Evolutionary conservation across 2,888 invertebrate genomes (phyloP).

Genomic region (Platypus cylindrus): DNA sequence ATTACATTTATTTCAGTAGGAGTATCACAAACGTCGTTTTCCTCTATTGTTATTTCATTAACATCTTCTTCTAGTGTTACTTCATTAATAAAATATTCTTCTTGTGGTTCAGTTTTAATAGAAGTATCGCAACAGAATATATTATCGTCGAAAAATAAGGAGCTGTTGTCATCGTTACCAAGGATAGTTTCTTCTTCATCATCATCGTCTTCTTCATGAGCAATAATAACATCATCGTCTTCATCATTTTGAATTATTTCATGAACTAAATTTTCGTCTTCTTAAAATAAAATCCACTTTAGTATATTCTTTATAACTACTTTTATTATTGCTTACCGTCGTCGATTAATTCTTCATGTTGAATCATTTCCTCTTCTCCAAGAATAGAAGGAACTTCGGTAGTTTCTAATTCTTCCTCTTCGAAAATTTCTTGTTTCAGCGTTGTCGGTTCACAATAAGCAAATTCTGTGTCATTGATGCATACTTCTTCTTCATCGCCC

Average conservation of each 20-base stretch:
- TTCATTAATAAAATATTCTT: slow-evolving; percentile 31
- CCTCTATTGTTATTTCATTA: slow-evolving; percentile 28
- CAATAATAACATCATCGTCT: slow-evolving; percentile 11
- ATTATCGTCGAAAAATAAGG: slow-evolving; percentile 28
- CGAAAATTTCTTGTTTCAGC: slow-evolving; percentile 12
- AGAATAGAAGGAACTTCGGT: slow-evolving; percentile 10
- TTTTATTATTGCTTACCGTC: slow-evolving; percentile 7
- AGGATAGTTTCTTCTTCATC: slow-evolving; percentile 20
- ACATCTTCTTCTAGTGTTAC: slow-evolving; percentile 32
- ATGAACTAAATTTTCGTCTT: background rate
- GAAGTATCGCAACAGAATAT: slow-evolving; percentile 27
- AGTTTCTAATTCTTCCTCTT: slow-evolving; percentile 8
- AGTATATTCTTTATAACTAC: background rate
- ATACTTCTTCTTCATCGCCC: slow-evolving; percentile 17
- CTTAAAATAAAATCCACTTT: background rate
- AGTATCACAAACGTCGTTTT: too few relatives aligned
- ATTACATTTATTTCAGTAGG: too few relatives aligned
- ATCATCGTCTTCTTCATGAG: slow-evolving; percentile 8
- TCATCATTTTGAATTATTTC: slow-evolving; percentile 17
- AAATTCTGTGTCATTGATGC: slow-evolving; percentile 16
- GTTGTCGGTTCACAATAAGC: slow-evolving; percentile 12
- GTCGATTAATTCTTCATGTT: slow-evolving; percentile 17
- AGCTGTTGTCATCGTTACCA: slow-evolving; percentile 24
- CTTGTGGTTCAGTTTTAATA: slow-evolving; percentile 22
- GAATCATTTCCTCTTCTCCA: slow-evolving; percentile 15